These are phyloP conservation scores for Myocastor coypus DNA, from an alignment of 2,113 vertebrate genomes.

Conservation along the genomic window DNA sequence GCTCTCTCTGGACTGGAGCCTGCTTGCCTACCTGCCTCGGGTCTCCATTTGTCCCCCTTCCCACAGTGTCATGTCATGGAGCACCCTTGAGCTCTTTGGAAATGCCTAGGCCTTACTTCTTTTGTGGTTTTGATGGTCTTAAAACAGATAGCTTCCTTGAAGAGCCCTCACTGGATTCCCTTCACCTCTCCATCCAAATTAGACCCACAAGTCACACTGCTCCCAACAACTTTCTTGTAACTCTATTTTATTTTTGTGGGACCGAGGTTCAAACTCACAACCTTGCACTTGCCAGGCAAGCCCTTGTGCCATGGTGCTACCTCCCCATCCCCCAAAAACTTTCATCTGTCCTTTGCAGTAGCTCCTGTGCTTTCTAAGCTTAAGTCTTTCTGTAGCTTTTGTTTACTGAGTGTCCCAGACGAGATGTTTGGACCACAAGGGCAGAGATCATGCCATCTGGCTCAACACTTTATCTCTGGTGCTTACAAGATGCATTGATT, in stretches of 20 bases:
- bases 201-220: accelerated
- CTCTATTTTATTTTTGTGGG: too few relatives aligned
- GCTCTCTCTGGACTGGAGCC: not conserved
- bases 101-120: not conserved
- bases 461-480: not conserved
- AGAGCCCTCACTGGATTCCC: not conserved
- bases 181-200: not conserved
- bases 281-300: too few relatives aligned
- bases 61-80: accelerated
- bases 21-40: accelerated
- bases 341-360: not conserved
- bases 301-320: too few relatives aligned
- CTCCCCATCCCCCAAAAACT: too few relatives aligned
- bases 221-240: too few relatives aligned
- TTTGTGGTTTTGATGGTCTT: not conserved
- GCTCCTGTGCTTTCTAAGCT: not conserved
- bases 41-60: too few relatives aligned
- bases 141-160: not conserved
- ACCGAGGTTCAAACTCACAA: too few relatives aligned
- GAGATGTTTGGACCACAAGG: not conserved
- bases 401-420: not conserved
- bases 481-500: not conserved
- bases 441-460: not conserved
- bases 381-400: not conserved
- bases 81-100: not conserved